Conservation (phyloP, 2,797 vertebrate genomes). For the Chaetodon trifasciatus region DNA sequence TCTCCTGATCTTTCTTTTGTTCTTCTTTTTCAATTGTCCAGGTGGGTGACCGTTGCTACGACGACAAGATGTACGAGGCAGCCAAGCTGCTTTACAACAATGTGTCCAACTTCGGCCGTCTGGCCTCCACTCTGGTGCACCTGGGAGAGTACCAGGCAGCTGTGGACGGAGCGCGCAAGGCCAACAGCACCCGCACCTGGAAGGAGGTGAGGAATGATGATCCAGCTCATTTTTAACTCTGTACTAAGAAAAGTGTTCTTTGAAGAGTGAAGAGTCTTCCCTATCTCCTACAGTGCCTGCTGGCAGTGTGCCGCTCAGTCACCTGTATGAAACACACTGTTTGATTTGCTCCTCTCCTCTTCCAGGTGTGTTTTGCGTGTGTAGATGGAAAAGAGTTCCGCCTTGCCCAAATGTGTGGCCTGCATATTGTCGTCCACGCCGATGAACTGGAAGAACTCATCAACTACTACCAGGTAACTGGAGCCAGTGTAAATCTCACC, state of each 20-base stretch:
- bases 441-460: constrained; percentile 96
- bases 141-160: constrained; percentile 95
- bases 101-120: constrained; percentile 92
- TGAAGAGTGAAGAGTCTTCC: background rate
- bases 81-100: constrained; percentile 94
- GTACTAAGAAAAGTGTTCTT: fast-evolving
- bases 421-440: constrained; percentile 95
- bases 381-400: constrained; percentile 95
- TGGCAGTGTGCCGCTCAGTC: background rate
- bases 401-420: constrained; percentile 94
- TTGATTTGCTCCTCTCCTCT: background rate
- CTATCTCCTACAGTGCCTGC: background rate
- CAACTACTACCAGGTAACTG: constrained; percentile 92
- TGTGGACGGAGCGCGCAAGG: constrained; percentile 94
- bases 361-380: constrained; percentile 94
- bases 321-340: background rate
- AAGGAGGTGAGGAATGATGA: constrained; percentile 88
- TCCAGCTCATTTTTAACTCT: background rate
- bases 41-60: constrained; percentile 95
- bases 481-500: background rate
- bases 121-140: constrained; percentile 95
- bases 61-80: constrained; percentile 94
- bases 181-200: constrained; percentile 94
- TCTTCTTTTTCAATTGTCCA: constrained; percentile 54
- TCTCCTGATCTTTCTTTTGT: background rate